These are phyloP conservation scores for Diachrysia chrysitis DNA, from an alignment of 2,888 invertebrate species.

Conservation along the genomic window DNA sequence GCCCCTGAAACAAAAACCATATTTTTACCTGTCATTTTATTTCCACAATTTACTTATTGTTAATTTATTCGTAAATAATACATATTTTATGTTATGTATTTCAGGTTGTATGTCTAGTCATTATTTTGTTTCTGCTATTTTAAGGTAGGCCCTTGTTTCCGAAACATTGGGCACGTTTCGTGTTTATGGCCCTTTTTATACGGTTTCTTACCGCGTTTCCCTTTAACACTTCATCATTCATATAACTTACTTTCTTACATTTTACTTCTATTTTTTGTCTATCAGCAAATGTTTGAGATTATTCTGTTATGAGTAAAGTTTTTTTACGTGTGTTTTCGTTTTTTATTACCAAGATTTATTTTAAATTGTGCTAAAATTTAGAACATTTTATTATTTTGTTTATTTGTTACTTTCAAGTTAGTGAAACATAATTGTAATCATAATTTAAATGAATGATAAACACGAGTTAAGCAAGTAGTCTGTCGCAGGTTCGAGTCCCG, in stretches of 20 bases:
- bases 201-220: slow-evolving; percentile 30
- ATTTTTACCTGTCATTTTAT: too few relatives aligned
- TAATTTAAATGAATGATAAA: too few relatives aligned
- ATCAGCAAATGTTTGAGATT: not conserved
- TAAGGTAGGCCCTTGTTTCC: slow-evolving; percentile 1
- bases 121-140: slow-evolving; percentile 1
- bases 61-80: not conserved
- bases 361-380: too few relatives aligned
- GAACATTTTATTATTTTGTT: too few relatives aligned
- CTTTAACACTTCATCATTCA: slow-evolving; percentile 13
- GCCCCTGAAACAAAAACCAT: too few relatives aligned
- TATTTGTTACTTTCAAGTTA: too few relatives aligned
- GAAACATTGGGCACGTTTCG: slow-evolving; percentile 33
- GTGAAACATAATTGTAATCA: too few relatives aligned
- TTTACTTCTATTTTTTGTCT: slow-evolving; percentile 19
- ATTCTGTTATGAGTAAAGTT: not conserved
- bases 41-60: not conserved
- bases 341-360: not conserved
- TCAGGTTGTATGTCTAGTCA: not conserved
- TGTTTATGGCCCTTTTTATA: slow-evolving; percentile 36
- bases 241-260: slow-evolving; percentile 7
- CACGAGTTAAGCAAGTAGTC: too few relatives aligned
- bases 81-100: too few relatives aligned
- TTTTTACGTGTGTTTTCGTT: not conserved
- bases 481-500: too few relatives aligned